Conservation (phyloP, 2,888 invertebrate species). For the Euplexia lucipara region DNA sequence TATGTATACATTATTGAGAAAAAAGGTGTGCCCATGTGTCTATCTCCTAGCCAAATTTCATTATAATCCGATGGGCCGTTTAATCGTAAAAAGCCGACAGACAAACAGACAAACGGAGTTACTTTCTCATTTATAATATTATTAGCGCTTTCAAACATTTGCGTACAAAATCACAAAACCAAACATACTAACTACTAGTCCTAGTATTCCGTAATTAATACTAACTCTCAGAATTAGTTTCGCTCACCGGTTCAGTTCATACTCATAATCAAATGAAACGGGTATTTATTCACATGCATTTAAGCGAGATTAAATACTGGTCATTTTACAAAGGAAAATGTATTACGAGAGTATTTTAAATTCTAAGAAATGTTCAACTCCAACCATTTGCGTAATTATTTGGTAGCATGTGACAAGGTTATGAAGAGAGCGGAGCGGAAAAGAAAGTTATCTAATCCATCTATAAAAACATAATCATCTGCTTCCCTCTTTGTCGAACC, state of each 20-base stretch:
- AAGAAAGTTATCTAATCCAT: neutral
- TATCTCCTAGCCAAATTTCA: too few species aligned
- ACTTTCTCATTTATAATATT: too few species aligned
- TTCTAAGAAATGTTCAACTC: constrained; percentile 37
- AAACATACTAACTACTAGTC: neutral
- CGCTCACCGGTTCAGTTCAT: neutral
- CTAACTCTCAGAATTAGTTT: neutral
- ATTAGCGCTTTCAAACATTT: too few species aligned
- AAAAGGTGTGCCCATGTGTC: too few species aligned
- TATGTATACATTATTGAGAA: too few species aligned
- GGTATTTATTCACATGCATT: neutral
- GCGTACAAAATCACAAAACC: neutral
- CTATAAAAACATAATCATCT: too few species aligned
- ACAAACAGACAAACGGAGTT: too few species aligned
- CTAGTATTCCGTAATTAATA: neutral
- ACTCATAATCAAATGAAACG: neutral
- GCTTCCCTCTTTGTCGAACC: too few species aligned
- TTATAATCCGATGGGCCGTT: too few species aligned
- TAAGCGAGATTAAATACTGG: constrained; percentile 15
- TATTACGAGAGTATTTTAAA: constrained; percentile 22
- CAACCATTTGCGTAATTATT: constrained; percentile 38
- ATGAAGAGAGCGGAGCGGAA: neutral
- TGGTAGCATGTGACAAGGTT: neutral
- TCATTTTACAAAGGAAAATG: constrained; percentile 34
- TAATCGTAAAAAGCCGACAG: too few species aligned